Percentiles rank a stretch among this genome's conserved stretches.
Conservation (phyloP, 2,113 vertebrate genomes). For the Spea bombifrons region DNA sequence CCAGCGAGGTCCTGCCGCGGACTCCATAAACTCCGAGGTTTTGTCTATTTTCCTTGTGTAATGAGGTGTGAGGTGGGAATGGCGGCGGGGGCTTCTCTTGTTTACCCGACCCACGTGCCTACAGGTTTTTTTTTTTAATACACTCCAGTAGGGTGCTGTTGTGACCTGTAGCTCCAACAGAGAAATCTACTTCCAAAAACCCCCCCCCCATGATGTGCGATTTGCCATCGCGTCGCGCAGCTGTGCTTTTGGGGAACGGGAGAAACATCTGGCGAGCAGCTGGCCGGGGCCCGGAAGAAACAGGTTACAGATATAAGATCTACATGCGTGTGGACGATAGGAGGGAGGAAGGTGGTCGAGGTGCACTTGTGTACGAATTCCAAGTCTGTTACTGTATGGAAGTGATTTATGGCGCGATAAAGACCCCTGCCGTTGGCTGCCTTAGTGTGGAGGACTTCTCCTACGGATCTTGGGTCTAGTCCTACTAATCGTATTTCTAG, state of each 20-base stretch:
- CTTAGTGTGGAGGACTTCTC: no score
- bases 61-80: conserved; percentile 36
- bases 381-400: not conserved
- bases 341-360: conserved; percentile 10
- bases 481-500: no score
- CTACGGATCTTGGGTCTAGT: no score
- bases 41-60: conserved; percentile 29
- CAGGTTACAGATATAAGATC: conserved; percentile 14
- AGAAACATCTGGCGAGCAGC: conserved; percentile 36
- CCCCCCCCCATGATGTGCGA: conserved; percentile 4
- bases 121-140: not conserved
- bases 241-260: not conserved
- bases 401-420: not conserved
- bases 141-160: conserved; percentile 6
- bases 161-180: no score
- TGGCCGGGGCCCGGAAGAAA: conserved; percentile 3
- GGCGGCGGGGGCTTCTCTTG: not conserved
- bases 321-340: not conserved
- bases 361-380: conserved; percentile 9
- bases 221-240: conserved; percentile 11
- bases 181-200: not conserved
- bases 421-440: not conserved
- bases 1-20: conserved; percentile 33
- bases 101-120: not conserved
- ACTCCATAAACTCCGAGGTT: conserved; percentile 8